These are phyloP conservation scores for Centrocercus urophasianus DNA, from an alignment of 2,113 vertebrate genomes.

Conservation along the genomic window DNA sequence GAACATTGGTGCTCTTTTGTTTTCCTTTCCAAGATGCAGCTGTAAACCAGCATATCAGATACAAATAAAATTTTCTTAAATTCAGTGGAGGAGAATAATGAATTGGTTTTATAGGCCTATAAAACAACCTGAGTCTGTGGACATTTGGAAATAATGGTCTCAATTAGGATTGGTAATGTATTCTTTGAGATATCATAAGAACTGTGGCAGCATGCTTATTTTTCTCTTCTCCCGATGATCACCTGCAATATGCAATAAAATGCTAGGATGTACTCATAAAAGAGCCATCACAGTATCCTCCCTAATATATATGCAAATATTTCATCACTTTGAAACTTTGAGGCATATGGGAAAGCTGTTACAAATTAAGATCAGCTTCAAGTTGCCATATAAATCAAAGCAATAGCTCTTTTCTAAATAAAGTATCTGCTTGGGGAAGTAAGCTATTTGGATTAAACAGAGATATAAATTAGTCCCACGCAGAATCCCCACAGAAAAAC, in stretches of 20 bases:
- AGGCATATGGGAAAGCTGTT: neutral
- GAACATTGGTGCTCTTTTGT: neutral
- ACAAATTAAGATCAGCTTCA: constrained; percentile 54
- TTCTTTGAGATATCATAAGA: neutral
- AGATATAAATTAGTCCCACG: neutral
- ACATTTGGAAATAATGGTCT: constrained; percentile 50
- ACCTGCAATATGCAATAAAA: constrained; percentile 64
- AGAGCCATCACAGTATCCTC: constrained; percentile 33
- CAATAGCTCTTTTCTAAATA: constrained; percentile 25
- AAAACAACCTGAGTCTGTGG: constrained; percentile 38
- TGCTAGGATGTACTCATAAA: constrained; percentile 37
- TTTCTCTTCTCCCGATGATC: constrained; percentile 47
- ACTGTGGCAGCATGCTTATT: constrained; percentile 24
- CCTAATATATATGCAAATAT: constrained; percentile 72
- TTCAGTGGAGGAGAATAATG: constrained; percentile 29
- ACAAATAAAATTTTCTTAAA: constrained; percentile 34
- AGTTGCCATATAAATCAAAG: constrained; percentile 57
- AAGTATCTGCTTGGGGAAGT: constrained; percentile 27
- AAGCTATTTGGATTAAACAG: constrained; percentile 34
- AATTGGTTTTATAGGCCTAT: constrained; percentile 55
- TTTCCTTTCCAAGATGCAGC: neutral
- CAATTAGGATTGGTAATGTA: constrained; percentile 51
- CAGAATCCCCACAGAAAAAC: rapidly evolving
- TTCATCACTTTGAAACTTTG: constrained; percentile 52
- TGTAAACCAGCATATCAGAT: constrained; percentile 15